A percentile compares a stretch with the other conserved stretches of the same genome.
phyloP scores from a whole-genome alignment of 1,140 invertebrate genomes.

The Popillia japonica region DNA sequence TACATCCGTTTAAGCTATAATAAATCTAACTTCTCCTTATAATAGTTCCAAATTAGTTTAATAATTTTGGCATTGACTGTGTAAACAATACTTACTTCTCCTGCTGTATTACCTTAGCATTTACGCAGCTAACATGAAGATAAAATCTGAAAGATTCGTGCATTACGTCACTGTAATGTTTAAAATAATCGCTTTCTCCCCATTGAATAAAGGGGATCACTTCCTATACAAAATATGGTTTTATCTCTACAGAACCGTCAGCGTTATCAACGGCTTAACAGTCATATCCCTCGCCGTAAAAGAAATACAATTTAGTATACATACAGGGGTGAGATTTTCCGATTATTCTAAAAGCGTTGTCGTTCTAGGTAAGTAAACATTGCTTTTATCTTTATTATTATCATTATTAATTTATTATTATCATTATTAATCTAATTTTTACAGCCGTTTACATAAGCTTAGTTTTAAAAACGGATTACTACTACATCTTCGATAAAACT shows the following conservation, averaged over 20 bases:
- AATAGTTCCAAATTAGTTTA: background rate
- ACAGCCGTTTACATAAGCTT: no score
- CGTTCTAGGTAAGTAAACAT: background rate
- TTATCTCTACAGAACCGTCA: background rate
- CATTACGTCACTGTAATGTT: background rate
- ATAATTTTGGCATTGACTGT: no score
- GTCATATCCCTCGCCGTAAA: background rate
- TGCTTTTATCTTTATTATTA: background rate
- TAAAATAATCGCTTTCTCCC: background rate
- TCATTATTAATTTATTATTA: no score
- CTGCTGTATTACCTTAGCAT: no score
- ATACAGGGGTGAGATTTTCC: background rate
- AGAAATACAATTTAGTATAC: background rate
- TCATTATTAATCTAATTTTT: no score
- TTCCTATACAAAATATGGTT: conserved; percentile 1
- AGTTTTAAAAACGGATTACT: background rate
- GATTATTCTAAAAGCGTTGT: background rate
- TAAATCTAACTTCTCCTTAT: no score
- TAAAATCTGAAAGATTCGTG: background rate
- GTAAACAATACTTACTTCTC: no score
- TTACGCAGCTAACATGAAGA: background rate
- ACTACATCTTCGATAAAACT: no score
- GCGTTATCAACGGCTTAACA: background rate
- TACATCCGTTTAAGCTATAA: no score
- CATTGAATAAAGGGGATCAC: background rate